Conservation (phyloP, 2,113 vertebrate species). For the Onychostruthus taczanowskii region DNA sequence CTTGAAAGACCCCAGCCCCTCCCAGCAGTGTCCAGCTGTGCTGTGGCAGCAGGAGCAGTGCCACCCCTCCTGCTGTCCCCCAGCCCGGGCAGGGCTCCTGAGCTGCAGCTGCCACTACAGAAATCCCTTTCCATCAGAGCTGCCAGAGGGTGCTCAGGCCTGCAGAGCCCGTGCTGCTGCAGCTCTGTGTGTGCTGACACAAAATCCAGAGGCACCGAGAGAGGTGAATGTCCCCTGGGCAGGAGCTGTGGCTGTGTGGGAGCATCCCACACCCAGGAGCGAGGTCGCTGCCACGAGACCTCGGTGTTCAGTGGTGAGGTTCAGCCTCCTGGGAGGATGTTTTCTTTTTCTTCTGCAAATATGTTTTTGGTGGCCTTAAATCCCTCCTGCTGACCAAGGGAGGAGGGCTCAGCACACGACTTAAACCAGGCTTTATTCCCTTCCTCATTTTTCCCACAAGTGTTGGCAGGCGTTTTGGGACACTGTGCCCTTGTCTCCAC, state of each 20-base stretch:
- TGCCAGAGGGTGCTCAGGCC: background rate
- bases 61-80: background rate
- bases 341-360: constrained; percentile 40
- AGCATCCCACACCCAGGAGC: background rate
- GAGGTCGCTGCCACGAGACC: background rate
- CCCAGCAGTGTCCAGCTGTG: background rate
- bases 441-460: background rate
- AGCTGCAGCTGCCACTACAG: background rate
- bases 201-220: background rate
- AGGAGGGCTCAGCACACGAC: background rate
- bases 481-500: background rate
- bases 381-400: background rate
- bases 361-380: background rate
- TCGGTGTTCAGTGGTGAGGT: background rate
- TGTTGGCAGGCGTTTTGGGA: background rate
- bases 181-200: rapidly evolving
- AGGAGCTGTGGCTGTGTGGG: background rate
- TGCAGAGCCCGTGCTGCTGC: background rate
- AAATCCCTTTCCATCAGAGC: background rate
- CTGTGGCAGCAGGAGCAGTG: background rate
- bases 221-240: background rate
- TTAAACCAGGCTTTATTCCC: background rate
- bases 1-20: background rate
- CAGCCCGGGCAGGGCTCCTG: background rate
- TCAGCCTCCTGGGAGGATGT: background rate